Evolutionary conservation across 2,888 invertebrate genomes (phyloP), one percentile per base, ranked within the genome.

Genomic region (Tachina fera): DNA sequence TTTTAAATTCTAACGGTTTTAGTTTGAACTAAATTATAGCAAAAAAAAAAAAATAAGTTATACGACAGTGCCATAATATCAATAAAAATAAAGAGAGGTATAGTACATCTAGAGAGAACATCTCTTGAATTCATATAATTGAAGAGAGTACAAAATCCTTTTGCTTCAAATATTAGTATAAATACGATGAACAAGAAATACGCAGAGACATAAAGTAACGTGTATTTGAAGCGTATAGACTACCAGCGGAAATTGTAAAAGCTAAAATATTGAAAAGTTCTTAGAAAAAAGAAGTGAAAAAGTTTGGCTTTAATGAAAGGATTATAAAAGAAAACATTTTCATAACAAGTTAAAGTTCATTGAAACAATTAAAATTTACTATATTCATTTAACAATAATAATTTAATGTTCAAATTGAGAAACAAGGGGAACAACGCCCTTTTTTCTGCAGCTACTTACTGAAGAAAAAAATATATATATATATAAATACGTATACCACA

Each of bases 341-440:
- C 8, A n/a, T 47, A 67, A 13, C 14, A 65, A 70, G 58, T 56
- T 19, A 41, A 53, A 76, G 13, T 31, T 75, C 58, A 31, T 67
- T 13, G 10, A 77, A 67, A 43, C 2, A 65, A 63, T 19, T 47
- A 41, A 76, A 22, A 49, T n/a, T 19, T 22, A 45, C 51, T 11
- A 71, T 60, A 5, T 11, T 58, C 22, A 19, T 19, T n/a, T 39
- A 1, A 53, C 45, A 80, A 63, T 13, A 39, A 56, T 53, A 49
- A 19, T 45, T 31, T 65, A 47, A 75, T 58, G 51, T 56, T 61
- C 14, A 22, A 31, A 14, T 9, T 60, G 4, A 63, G 58, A 65
- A 80, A 67, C 61, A 45, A 70, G 74, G 82, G 31, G 83, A 77
- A 78, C 77, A 83, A 83, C 83, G 80, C 83, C 85, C 83, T 68